phyloP scores from a whole-genome alignment of 2,888 invertebrate species.

The Thecocarcelia acutangulata region DNA sequence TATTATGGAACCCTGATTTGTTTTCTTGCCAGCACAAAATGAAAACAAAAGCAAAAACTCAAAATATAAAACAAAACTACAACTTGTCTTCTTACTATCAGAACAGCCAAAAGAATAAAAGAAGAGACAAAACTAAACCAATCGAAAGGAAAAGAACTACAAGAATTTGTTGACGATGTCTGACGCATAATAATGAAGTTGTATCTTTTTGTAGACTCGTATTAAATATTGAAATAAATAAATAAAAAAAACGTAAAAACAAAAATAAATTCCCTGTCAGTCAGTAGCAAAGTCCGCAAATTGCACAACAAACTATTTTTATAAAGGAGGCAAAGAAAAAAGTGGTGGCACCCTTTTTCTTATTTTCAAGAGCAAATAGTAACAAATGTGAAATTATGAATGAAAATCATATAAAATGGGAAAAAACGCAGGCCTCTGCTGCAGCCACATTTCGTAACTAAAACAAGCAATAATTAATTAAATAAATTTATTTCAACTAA shows the following conservation, averaged over 20 bases:
- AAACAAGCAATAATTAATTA: too few species aligned
- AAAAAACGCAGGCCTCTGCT: too few species aligned
- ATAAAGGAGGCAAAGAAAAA: neutral
- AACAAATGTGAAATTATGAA: neutral
- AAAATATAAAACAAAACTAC: constrained; percentile 35
- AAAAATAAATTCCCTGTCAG: constrained; percentile 12
- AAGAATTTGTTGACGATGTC: constrained; percentile 64
- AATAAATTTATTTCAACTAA: too few species aligned
- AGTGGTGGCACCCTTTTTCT: neutral
- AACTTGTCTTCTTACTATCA: constrained; percentile 49
- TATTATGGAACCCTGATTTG: constrained; percentile 33
- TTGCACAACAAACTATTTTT: constrained; percentile 14
- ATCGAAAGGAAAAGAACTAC: constrained; percentile 58
- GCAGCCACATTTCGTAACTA: too few species aligned
- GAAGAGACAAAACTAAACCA: constrained; percentile 35
- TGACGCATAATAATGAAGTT: constrained; percentile 70
- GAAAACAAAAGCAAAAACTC: constrained; percentile 43
- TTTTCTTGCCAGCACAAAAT: constrained; percentile 19
- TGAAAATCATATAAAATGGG: neutral
- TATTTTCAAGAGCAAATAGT: neutral
- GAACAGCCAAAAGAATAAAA: constrained; percentile 37
- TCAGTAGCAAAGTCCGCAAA: constrained; percentile 19
- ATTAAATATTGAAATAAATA: constrained; percentile 51
- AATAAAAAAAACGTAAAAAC: constrained; percentile 26
- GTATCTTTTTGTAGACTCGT: constrained; percentile 32